Conservation (phyloP, 2,888 invertebrate species). For the Belgica antarctica region DNA sequence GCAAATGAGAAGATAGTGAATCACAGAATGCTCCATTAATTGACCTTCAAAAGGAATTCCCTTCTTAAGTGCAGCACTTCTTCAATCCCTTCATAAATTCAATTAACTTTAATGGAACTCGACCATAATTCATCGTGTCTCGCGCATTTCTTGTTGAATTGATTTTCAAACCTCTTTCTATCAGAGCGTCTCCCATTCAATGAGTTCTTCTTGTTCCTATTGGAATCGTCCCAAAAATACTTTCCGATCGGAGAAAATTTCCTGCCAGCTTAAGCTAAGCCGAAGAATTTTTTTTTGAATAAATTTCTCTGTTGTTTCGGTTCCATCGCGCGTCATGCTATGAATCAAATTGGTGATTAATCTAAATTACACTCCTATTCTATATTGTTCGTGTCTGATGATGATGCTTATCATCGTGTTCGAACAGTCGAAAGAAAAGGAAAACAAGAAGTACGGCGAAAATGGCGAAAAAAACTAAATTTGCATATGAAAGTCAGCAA, state of each 20-base stretch:
- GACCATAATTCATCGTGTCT: background rate
- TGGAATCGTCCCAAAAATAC: background rate
- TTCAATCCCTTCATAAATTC: background rate
- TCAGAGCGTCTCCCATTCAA: background rate
- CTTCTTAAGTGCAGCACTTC: slow-evolving; percentile 2
- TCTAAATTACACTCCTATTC: slow-evolving; percentile 31
- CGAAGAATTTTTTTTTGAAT: background rate
- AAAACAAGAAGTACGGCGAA: too few species aligned
- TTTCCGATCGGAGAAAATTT: background rate
- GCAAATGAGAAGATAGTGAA: background rate
- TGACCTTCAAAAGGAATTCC: background rate
- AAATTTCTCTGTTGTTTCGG: slow-evolving; percentile 3
- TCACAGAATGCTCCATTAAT: background rate
- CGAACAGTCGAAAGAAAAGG: background rate
- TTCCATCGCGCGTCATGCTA: background rate
- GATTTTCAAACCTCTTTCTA: too few species aligned
- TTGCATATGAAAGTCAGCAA: slow-evolving; percentile 17
- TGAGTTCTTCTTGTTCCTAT: too few species aligned
- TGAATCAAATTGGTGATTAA: slow-evolving; percentile 34
- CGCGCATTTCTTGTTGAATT: too few species aligned
- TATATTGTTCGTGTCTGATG: slow-evolving; percentile 6
- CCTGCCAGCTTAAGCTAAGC: too few species aligned
- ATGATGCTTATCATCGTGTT: slow-evolving; percentile 18
- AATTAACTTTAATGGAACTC: background rate
- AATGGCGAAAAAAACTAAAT: too few species aligned